These are phyloP conservation scores for Eleginops maclovinus DNA, from an alignment of 2,113 vertebrate species.

Conservation along the genomic window DNA sequence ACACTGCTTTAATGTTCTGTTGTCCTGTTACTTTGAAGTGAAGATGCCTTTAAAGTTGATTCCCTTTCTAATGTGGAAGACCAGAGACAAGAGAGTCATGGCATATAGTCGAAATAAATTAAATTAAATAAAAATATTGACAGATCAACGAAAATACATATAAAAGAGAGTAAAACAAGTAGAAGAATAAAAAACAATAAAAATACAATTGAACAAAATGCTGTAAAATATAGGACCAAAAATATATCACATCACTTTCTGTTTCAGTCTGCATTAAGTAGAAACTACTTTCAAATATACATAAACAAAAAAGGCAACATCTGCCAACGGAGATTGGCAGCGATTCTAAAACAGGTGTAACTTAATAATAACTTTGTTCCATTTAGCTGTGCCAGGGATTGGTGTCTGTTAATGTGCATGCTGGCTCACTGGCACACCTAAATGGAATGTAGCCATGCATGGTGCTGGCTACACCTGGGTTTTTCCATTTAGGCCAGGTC, in stretches of 20 bases:
- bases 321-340: not conserved
- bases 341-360: slow-evolving; percentile 16
- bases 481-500: not conserved
- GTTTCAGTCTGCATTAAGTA: not conserved
- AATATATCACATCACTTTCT: too few species aligned
- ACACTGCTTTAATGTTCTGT: not conserved
- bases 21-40: not conserved
- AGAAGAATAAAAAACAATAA: not conserved
- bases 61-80: too few species aligned
- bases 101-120: not conserved
- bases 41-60: not conserved
- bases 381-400: not conserved
- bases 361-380: slow-evolving; percentile 29
- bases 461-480: not conserved
- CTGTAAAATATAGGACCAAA: too few species aligned
- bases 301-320: not conserved
- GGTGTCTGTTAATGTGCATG: slow-evolving; percentile 12
- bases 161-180: too few species aligned
- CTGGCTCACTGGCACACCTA: slow-evolving; percentile 3
- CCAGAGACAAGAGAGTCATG: not conserved
- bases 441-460: slow-evolving; percentile 5
- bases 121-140: too few species aligned
- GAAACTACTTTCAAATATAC: too few species aligned
- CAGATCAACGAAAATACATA: too few species aligned
- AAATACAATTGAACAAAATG: not conserved